These are phyloP conservation scores for Dermolepida albohirtum DNA, from an alignment of 2,888 invertebrate genomes.

Conservation along the genomic window DNA sequence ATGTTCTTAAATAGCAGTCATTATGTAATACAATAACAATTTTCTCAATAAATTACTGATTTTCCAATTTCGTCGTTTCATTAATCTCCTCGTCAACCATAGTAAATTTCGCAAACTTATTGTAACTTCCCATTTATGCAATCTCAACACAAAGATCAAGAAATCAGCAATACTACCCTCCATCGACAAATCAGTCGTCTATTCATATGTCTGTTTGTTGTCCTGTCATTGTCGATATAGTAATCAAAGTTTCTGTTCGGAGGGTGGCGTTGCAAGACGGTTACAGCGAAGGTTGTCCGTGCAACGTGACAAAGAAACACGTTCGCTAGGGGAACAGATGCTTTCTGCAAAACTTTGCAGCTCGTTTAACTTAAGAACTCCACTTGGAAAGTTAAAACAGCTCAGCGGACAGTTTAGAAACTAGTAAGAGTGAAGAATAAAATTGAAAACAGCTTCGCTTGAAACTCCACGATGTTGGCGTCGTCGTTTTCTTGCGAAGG, in stretches of 20 bases:
- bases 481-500: slow-evolving; percentile 1
- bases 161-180: background rate
- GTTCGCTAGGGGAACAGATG: slow-evolving; percentile 32
- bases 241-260: slow-evolving; percentile 25
- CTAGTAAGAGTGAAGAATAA: slow-evolving; percentile 31
- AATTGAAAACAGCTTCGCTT: slow-evolving; percentile 37
- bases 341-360: slow-evolving; percentile 40
- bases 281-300: too few relatives aligned
- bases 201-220: slow-evolving; percentile 15
- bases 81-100: too few relatives aligned
- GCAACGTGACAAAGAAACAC: slow-evolving; percentile 5
- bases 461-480: slow-evolving; percentile 16
- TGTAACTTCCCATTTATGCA: too few relatives aligned
- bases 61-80: too few relatives aligned
- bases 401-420: slow-evolving; percentile 40
- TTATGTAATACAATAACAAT: too few relatives aligned
- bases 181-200: slow-evolving; percentile 13
- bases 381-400: slow-evolving; percentile 27
- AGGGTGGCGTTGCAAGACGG: background rate
- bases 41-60: too few relatives aligned
- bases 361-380: slow-evolving; percentile 42
- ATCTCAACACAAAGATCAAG: background rate
- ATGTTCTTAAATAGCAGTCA: too few relatives aligned
- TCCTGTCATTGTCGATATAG: slow-evolving; percentile 3
- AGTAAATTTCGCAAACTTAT: too few relatives aligned